Base-by-base conservation (phyloP, 1,140 invertebrate genomes). In the Spodoptera frugiperda region DNA sequence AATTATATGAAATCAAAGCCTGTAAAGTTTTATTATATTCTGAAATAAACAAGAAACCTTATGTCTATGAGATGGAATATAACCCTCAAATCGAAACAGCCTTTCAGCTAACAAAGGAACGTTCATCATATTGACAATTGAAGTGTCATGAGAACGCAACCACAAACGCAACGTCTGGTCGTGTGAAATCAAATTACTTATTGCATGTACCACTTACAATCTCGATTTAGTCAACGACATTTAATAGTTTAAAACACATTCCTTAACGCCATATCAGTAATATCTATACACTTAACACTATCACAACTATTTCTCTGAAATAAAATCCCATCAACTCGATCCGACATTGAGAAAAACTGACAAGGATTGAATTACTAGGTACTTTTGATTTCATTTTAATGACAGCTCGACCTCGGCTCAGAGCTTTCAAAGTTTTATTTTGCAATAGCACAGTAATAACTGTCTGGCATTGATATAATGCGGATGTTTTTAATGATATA, bases 301-400 rank as follows among this genome's bases (percentile, higher is more conserved):
- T 49, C 17, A 57, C 48, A 73, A 74, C 33, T 61, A 61, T 75
- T 75, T 65, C 57, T 75, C 49, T 75, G 54, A 76, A 78, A 79
- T 73, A 39, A 80, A 77, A 82, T 75, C 55, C 63, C 68, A 63
- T 65, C 46, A 77, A 14, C 44, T 70, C 73, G 67, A 68, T 65
- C 59, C 39, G 78, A 55, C 59, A 77, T 77, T 78, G 51, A 78
- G 68, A 83, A 82, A 84, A 82, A 80, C 78, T 78, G 68, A 81
- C 68, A 67, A 78, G 78, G 78, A 83, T 86, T 83, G 82, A 82
- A 81, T 84, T 84, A 87, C 81, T 73, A n/a, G n/a, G n/a, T n/a
- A 84, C 82, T 87, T 86, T 89, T 87, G 70, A 87, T 86, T 87
- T 87, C 81, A 79, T 84, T 84, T 81, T 82, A 83, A 86, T 82